Evolutionary conservation across 1,140 invertebrate species (phyloP).

Genomic region (Cephus cinctus): DNA sequence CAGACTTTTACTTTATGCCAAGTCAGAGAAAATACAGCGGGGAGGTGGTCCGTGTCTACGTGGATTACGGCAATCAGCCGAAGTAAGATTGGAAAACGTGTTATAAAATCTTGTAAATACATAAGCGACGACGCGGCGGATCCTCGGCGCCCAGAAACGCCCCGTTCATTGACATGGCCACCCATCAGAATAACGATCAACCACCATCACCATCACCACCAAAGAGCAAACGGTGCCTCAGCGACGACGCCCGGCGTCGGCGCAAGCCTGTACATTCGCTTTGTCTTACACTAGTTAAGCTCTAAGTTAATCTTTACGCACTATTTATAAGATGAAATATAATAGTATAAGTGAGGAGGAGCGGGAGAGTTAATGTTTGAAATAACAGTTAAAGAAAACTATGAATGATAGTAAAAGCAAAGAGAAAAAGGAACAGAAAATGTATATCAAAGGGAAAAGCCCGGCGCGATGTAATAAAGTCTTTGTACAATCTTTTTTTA

Average conservation of each 20-base stretch:
- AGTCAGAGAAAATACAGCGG: conserved; percentile 90
- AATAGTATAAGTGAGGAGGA: no score
- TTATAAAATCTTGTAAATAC: no score
- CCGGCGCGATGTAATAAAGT: neutral
- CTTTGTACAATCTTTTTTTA: neutral
- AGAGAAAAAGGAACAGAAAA: neutral
- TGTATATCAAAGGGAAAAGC: neutral
- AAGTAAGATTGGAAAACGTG: conserved; percentile 37
- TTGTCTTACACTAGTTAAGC: no score
- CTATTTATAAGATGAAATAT: no score
- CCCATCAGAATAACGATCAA: no score
- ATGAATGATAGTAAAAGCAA: neutral
- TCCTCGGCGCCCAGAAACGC: no score
- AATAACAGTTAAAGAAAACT: neutral
- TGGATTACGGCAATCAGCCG: conserved; percentile 65
- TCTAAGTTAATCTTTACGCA: no score
- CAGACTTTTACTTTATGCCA: conserved; percentile 95
- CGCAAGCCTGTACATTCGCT: conserved; percentile 35
- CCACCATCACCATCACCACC: no score
- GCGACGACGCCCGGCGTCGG: no score
- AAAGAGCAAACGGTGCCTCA: no score
- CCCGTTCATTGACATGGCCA: no score
- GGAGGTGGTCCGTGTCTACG: conserved; percentile 88
- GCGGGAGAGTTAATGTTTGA: no score
- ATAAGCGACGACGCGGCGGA: conserved; percentile 7